phyloP scores from a whole-genome alignment of 2,797 vertebrate species.

The Lepidocolaptes lacrymiger region DNA sequence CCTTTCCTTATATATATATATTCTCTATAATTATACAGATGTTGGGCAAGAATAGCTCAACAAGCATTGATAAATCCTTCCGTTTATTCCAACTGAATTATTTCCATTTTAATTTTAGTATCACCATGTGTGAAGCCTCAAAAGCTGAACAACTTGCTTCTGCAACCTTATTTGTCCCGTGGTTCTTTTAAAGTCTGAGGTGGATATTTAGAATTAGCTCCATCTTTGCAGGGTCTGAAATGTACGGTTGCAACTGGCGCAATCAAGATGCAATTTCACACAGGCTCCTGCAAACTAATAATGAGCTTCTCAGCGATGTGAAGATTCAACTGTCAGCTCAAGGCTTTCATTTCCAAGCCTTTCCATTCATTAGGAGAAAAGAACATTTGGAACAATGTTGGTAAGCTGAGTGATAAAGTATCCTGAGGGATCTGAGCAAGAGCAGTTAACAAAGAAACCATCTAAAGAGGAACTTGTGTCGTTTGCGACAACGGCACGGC shows the following conservation, averaged over 20 bases:
- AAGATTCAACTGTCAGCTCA: conserved; percentile 14
- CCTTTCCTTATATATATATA: not conserved
- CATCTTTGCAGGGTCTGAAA: not conserved
- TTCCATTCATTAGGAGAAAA: not conserved
- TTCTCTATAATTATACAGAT: not conserved
- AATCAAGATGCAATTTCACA: conserved; percentile 9
- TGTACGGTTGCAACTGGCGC: not conserved
- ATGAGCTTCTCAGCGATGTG: conserved; percentile 14
- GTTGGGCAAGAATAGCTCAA: not conserved
- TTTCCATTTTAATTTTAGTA: conserved; percentile 18
- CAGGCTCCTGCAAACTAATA: not conserved
- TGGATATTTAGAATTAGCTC: not conserved
- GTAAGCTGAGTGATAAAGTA: not conserved
- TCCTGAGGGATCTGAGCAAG: conserved; percentile 3
- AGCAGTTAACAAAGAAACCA: not conserved
- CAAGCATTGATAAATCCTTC: not conserved
- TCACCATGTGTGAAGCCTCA: not conserved
- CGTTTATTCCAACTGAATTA: not conserved
- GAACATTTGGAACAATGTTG: conserved; percentile 16
- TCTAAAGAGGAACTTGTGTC: not conserved
- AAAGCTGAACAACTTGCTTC: not conserved
- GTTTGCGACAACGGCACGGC: not conserved
- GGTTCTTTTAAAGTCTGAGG: not conserved
- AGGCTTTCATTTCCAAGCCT: not conserved
- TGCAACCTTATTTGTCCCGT: not conserved